Evolutionary conservation across 2,113 vertebrate species (phyloP).

Genomic region (Scartelaos histophorus): DNA sequence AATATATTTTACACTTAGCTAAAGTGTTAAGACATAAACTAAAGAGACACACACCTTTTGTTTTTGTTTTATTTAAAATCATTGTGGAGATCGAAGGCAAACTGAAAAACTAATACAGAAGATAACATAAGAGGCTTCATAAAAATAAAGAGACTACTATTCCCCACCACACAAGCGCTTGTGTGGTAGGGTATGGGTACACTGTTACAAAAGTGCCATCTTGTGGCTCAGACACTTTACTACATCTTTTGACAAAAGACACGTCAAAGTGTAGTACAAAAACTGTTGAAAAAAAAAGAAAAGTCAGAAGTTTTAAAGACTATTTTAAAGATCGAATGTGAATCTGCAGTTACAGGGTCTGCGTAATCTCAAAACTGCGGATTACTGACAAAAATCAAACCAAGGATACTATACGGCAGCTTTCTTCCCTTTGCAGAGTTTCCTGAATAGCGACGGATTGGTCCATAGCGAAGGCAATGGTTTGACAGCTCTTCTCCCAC

Average conservation of each 20-base stretch:
- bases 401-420: slow-evolving; percentile 89
- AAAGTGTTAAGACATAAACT: too few species aligned
- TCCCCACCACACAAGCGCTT: too few species aligned
- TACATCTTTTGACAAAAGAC: slow-evolving; percentile 15
- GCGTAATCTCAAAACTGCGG: not conserved
- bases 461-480: slow-evolving; percentile 77
- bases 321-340: too few species aligned
- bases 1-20: not conserved
- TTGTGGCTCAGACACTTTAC: slow-evolving; percentile 30
- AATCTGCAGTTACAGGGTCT: too few species aligned
- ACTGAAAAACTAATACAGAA: too few species aligned
- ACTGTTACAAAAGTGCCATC: slow-evolving; percentile 43
- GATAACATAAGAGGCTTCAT: too few species aligned
- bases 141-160: too few species aligned
- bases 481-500: slow-evolving; percentile 13
- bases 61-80: too few species aligned
- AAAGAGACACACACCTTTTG: too few species aligned
- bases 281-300: not conserved
- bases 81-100: too few species aligned
- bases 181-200: not conserved
- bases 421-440: slow-evolving; percentile 76
- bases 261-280: not conserved
- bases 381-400: not conserved
- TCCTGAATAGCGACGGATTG: slow-evolving; percentile 91
- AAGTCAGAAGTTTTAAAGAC: not conserved